Conservation (phyloP, 2,797 vertebrate species). For the Neostethus bicornis region DNA sequence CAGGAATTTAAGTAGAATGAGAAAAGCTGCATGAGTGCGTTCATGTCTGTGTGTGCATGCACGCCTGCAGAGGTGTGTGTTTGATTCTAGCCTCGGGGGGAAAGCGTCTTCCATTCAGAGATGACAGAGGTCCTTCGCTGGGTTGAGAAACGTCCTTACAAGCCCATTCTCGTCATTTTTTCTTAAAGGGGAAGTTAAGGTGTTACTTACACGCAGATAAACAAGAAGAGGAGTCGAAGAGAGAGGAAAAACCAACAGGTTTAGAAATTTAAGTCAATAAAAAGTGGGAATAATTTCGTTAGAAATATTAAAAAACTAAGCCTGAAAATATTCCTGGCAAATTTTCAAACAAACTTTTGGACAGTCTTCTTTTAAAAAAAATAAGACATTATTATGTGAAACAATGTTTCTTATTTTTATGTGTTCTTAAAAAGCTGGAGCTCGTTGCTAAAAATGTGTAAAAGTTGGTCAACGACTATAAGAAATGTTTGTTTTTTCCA, state of each 20-base stretch:
- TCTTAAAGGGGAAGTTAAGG: conserved; percentile 41
- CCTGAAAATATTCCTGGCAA: neutral
- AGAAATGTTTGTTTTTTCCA: too few species aligned
- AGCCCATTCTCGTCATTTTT: conserved; percentile 75
- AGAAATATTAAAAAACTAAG: too few species aligned
- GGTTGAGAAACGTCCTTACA: conserved; percentile 68
- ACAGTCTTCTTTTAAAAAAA: too few species aligned
- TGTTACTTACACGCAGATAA: conserved; percentile 48
- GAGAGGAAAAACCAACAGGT: conserved; percentile 10
- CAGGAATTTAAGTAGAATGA: neutral
- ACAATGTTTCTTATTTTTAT: too few species aligned
- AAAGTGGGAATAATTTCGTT: neutral
- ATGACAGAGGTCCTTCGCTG: conserved; percentile 74
- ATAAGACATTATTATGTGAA: too few species aligned
- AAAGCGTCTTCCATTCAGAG: conserved; percentile 53
- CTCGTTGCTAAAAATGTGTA: too few species aligned
- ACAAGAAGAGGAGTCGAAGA: conserved; percentile 21
- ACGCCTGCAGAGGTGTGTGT: conserved; percentile 27
- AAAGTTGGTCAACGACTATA: too few species aligned
- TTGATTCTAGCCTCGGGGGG: conserved; percentile 69
- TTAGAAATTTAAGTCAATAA: conserved; percentile 10
- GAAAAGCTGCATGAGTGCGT: conserved; percentile 9
- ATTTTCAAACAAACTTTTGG: neutral
- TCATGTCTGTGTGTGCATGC: conserved; percentile 19
- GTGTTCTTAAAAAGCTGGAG: too few species aligned